A percentile compares a stretch with the other conserved stretches of the same genome.
These are phyloP conservation scores for Troglohyphantes excavatus DNA, from an alignment of 2,888 invertebrate species.

Conservation along the genomic window DNA sequence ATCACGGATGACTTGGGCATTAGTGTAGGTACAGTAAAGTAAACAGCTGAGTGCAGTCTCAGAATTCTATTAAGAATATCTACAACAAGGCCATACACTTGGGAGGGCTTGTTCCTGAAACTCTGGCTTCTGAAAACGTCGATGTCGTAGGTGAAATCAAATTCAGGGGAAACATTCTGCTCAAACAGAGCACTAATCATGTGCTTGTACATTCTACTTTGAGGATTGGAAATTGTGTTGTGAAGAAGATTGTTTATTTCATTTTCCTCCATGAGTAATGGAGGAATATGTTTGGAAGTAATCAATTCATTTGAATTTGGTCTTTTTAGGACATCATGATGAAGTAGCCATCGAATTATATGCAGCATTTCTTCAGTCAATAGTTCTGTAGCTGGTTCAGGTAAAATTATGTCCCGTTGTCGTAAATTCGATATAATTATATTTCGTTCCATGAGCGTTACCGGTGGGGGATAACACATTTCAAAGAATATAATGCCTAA, in stretches of 20 bases:
- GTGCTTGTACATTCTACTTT: slow-evolving; percentile 89
- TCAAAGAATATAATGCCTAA: slow-evolving; percentile 96
- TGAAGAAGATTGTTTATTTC: slow-evolving; percentile 91
- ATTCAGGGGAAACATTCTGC: slow-evolving; percentile 86
- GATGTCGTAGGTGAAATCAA: slow-evolving; percentile 92
- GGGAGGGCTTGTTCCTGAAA: slow-evolving; percentile 51
- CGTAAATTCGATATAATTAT: slow-evolving; percentile 89
- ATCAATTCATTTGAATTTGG: slow-evolving; percentile 93
- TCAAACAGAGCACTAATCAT: slow-evolving; percentile 83
- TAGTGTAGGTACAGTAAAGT: slow-evolving; percentile 87
- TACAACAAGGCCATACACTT: slow-evolving; percentile 83
- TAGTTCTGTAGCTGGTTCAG: slow-evolving; percentile 86
- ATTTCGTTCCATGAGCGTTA: slow-evolving; percentile 94
- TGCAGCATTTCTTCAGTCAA: slow-evolving; percentile 84
- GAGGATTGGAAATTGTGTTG: slow-evolving; percentile 91
- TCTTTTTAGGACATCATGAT: slow-evolving; percentile 91
- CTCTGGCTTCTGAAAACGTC: slow-evolving; percentile 82
- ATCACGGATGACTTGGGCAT: slow-evolving; percentile 87
- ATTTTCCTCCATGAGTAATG: slow-evolving; percentile 92
- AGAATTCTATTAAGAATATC: slow-evolving; percentile 82
- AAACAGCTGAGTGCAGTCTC: slow-evolving; percentile 85
- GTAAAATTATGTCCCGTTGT: slow-evolving; percentile 87
- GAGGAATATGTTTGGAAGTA: slow-evolving; percentile 91
- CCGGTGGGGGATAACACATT: slow-evolving; percentile 94
- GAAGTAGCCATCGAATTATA: slow-evolving; percentile 88